These are phyloP conservation scores for Rhagoletis pomonella DNA, from an alignment of 1,140 invertebrate species.

Conservation along the genomic window DNA sequence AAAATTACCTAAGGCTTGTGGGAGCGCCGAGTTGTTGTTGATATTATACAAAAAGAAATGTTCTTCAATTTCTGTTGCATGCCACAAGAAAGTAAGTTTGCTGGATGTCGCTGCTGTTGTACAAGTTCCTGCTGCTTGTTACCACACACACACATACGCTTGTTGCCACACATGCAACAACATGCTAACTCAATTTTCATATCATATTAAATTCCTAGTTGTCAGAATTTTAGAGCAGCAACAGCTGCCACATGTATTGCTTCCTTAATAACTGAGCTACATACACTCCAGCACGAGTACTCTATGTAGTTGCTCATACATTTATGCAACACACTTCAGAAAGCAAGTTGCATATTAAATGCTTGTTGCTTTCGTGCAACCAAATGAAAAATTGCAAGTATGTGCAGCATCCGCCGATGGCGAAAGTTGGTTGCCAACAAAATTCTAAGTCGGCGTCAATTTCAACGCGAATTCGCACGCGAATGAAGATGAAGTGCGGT, in stretches of 20 bases:
- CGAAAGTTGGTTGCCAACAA: background rate
- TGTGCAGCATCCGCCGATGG: background rate
- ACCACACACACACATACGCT: background rate
- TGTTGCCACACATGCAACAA: constrained; percentile 30
- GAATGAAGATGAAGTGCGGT: background rate
- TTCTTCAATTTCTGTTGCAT: constrained; percentile 20
- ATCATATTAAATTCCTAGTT: constrained; percentile 44
- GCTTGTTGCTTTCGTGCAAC: background rate
- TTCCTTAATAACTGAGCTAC: background rate
- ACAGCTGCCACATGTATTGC: constrained; percentile 29
- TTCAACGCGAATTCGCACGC: background rate
- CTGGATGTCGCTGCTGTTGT: background rate
- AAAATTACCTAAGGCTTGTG: background rate
- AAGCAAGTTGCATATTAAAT: constrained; percentile 41
- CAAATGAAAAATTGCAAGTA: background rate
- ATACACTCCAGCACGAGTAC: too few relatives aligned
- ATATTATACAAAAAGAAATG: background rate
- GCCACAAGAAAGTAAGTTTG: background rate
- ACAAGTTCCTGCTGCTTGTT: background rate
- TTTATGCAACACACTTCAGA: constrained; percentile 26
- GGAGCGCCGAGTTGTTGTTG: background rate
- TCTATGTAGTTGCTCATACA: background rate
- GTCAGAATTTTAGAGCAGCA: constrained; percentile 41
- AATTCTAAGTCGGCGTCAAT: constrained; percentile 14
- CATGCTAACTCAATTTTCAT: constrained; percentile 41